A percentile compares a stretch with the other conserved stretches of the same genome.
Conservation (phyloP, 2,797 vertebrate genomes). For the Podargus strigoides region DNA sequence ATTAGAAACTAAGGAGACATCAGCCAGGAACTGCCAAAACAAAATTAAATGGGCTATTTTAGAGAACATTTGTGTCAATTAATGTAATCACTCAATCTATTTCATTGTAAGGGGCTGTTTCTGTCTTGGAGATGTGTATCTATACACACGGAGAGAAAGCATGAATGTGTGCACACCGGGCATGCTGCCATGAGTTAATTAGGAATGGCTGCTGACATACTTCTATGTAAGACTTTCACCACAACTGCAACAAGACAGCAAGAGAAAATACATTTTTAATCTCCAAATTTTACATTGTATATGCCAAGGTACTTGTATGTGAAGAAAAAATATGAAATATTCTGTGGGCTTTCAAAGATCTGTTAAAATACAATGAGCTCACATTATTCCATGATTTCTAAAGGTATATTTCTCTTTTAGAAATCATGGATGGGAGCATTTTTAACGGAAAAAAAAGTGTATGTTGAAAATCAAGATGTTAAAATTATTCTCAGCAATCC, state of each 20-base stretch:
- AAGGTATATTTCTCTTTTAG: background rate
- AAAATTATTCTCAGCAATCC: background rate
- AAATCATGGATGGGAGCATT: background rate
- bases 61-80: conserved; percentile 41
- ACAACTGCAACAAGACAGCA: background rate
- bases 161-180: background rate
- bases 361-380: background rate
- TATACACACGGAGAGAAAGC: background rate
- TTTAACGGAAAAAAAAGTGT: background rate
- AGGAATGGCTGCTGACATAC: background rate
- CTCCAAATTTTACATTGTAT: background rate
- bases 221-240: conserved; percentile 2
- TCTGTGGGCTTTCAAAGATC: background rate
- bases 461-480: background rate
- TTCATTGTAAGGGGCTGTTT: conserved; percentile 36
- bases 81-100: conserved; percentile 50
- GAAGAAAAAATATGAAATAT: background rate
- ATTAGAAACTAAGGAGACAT: conserved; percentile 28
- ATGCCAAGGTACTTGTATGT: background rate
- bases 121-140: conserved; percentile 39
- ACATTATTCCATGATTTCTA: background rate
- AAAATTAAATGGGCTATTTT: conserved; percentile 42
- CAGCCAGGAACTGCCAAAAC: conserved; percentile 30
- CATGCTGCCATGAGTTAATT: conserved; percentile 40
- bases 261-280: background rate